Conservation (phyloP, 2,888 invertebrate genomes). For the Bursaphelenchus okinawaensis region DNA sequence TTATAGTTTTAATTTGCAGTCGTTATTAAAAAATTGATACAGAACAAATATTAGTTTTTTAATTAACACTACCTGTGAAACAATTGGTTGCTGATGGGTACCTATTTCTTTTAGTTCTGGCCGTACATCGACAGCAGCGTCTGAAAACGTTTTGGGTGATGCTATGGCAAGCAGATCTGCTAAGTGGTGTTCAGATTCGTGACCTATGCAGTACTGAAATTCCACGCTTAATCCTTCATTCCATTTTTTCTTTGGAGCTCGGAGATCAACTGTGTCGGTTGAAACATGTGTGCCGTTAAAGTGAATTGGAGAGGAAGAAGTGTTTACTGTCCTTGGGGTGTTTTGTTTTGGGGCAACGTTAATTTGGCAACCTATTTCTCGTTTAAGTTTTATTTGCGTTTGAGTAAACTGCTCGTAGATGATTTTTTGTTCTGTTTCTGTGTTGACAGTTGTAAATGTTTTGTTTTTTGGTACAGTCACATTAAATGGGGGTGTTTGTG, state of each 20-base stretch:
- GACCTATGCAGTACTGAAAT: slow-evolving; percentile 32
- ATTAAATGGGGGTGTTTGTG: background rate
- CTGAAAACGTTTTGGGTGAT: background rate
- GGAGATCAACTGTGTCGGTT: background rate
- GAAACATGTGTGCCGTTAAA: background rate
- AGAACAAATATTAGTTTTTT: no score
- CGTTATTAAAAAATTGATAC: no score
- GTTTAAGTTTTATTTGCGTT: background rate
- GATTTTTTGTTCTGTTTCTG: background rate
- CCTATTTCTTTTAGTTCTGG: background rate
- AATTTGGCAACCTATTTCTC: background rate
- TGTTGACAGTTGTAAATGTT: background rate
- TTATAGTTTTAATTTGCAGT: no score
- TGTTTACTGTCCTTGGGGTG: background rate
- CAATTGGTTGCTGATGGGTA: no score
- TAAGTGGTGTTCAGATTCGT: slow-evolving; percentile 29
- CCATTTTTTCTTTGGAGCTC: background rate
- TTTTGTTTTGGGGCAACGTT: background rate
- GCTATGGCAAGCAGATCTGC: background rate
- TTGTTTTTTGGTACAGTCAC: background rate
- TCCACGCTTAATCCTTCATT: slow-evolving; percentile 16
- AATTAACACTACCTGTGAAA: no score
- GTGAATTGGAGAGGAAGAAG: background rate
- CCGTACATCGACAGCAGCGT: background rate
- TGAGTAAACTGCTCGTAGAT: slow-evolving; percentile 7